Conservation (phyloP, 1,140 invertebrate genomes). For the Euglossa dilemma region DNA sequence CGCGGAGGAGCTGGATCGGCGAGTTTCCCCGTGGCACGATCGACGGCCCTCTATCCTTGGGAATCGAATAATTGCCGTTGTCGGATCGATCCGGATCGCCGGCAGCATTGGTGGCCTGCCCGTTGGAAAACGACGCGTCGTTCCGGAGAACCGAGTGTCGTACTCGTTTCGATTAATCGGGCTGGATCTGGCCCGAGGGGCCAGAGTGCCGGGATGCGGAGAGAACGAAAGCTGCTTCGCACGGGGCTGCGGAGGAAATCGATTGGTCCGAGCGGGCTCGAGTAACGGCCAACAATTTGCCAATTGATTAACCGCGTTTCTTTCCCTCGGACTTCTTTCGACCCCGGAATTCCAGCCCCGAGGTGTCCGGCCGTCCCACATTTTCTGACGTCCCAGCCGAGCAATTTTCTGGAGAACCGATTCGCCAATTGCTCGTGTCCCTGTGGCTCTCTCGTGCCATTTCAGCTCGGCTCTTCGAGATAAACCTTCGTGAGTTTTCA, state of each 20-base stretch:
- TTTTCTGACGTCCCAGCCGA: slow-evolving; percentile 15
- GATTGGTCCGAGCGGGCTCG: slow-evolving; percentile 62
- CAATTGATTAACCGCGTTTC: slow-evolving; percentile 75
- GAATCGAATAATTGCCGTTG: slow-evolving; percentile 55
- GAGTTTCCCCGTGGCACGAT: slow-evolving; percentile 50
- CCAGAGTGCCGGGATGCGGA: slow-evolving; percentile 10
- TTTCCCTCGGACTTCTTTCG: slow-evolving; percentile 22
- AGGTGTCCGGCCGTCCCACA: neutral
- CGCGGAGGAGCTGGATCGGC: slow-evolving; percentile 1
- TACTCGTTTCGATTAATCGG: slow-evolving; percentile 64
- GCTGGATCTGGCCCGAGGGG: slow-evolving; percentile 47
- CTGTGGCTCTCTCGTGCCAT: neutral
- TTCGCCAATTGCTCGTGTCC: neutral
- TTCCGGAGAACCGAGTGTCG: slow-evolving; percentile 48
- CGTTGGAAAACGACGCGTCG: slow-evolving; percentile 33
- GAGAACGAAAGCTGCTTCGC: slow-evolving; percentile 40
- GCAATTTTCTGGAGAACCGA: neutral
- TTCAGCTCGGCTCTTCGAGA: neutral
- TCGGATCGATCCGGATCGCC: slow-evolving; percentile 47
- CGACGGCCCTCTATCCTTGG: slow-evolving; percentile 49
- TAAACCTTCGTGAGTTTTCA: neutral
- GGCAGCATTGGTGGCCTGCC: neutral
- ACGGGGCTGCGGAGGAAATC: slow-evolving; percentile 48
- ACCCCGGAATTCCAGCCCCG: slow-evolving; percentile 1
- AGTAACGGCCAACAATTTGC: slow-evolving; percentile 77